These are phyloP conservation scores for Marronus borbonicus DNA, from an alignment of 2,888 invertebrate species.

Conservation along the genomic window DNA sequence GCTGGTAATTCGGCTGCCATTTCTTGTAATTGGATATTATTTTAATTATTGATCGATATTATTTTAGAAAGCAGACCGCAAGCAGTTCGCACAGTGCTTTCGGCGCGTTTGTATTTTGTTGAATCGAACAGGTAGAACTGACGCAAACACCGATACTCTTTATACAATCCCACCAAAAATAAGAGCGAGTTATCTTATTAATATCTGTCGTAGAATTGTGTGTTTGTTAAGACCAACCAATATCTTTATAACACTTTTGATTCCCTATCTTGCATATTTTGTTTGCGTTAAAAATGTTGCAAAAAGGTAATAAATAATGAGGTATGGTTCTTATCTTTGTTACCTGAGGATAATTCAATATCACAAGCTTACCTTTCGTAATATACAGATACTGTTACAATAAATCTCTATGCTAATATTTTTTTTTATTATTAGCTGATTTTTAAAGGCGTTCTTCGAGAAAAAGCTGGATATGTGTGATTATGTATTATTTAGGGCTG, in stretches of 20 bases:
- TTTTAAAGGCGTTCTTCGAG: too few species aligned
- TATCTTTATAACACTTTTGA: slow-evolving; percentile 18
- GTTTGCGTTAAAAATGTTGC: slow-evolving; percentile 12
- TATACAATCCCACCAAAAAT: slow-evolving; percentile 40
- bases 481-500: too few species aligned
- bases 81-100: slow-evolving; percentile 29
- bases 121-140: slow-evolving; percentile 20
- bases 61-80: slow-evolving; percentile 35
- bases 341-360: background rate
- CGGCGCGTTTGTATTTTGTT: slow-evolving; percentile 29
- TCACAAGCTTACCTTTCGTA: too few species aligned
- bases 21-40: background rate
- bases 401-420: too few species aligned
- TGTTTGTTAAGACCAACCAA: background rate
- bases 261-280: slow-evolving; percentile 12
- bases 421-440: too few species aligned
- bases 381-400: too few species aligned
- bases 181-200: slow-evolving; percentile 19
- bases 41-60: background rate
- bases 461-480: too few species aligned
- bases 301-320: background rate
- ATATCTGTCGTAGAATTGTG: background rate
- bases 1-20: slow-evolving; percentile 10
- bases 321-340: background rate
- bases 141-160: slow-evolving; percentile 1